These are phyloP conservation scores for Lycocerus yunnanus DNA, from an alignment of 2,888 invertebrate species.

Conservation along the genomic window DNA sequence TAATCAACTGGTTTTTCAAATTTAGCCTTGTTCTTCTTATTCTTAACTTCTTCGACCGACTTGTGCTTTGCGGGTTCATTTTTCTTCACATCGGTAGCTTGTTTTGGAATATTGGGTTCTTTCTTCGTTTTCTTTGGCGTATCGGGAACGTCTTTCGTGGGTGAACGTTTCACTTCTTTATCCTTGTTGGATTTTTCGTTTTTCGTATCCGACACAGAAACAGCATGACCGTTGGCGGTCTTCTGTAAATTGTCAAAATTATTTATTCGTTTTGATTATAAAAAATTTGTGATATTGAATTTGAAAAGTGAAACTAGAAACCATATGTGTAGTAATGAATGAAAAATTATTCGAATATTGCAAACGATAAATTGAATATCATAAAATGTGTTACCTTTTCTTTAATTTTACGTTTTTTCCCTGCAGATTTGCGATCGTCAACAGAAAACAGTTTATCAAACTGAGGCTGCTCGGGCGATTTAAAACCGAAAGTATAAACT, in stretches of 20 bases:
- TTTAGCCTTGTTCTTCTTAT: conserved; percentile 64
- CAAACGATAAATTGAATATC: not conserved
- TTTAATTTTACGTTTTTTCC: conserved; percentile 71
- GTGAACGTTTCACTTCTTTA: conserved; percentile 49
- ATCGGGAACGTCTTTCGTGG: conserved; percentile 61
- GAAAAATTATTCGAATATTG: not conserved
- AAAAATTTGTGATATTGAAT: not conserved
- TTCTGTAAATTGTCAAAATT: conserved; percentile 57
- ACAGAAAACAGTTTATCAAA: conserved; percentile 71
- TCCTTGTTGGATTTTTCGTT: conserved; percentile 64
- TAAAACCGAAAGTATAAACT: conserved; percentile 80
- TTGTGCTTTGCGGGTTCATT: conserved; percentile 46
- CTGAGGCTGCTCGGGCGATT: conserved; percentile 79
- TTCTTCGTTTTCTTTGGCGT: conserved; percentile 53
- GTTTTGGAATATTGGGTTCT: conserved; percentile 44
- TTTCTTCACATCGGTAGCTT: conserved; percentile 61
- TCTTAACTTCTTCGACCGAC: conserved; percentile 60
- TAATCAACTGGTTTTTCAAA: conserved; percentile 72
- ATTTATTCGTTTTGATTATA: not conserved
- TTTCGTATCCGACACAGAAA: conserved; percentile 62
- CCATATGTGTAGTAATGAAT: not conserved
- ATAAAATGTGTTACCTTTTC: conserved; percentile 64
- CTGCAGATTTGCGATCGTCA: conserved; percentile 70
- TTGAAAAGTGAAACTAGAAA: not conserved
- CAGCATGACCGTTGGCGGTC: conserved; percentile 65